Evolutionary conservation across 2,888 invertebrate species (phyloP), one percentile per base, ranked within the genome.

Genomic region (Stegana nigrithorax): DNA sequence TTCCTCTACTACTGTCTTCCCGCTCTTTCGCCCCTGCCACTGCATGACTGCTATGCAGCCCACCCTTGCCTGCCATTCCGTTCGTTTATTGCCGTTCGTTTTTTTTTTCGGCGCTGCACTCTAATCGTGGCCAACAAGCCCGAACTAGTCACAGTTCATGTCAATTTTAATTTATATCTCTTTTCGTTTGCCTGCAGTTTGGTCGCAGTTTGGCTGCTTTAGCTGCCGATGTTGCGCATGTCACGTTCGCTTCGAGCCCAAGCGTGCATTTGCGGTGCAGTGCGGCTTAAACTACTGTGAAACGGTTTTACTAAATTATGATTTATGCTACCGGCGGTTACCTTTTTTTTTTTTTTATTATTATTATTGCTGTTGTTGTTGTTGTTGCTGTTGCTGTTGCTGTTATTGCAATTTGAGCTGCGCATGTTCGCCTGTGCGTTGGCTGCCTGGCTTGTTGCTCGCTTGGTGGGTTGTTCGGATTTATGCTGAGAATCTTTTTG

Each of bases 71-170:
- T 19, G 10, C 19, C 17, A 29, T 39, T 39, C 39, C n/a, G 17
- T 17, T 39, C 39, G 39, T 14, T 10, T 39, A 5, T 14, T 14
- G 39, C 17, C 39, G 39, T 39, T 39, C 39, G 17, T 14, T 17
- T 39, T 39, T 17, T 14, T 4, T 17, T n/a, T n/a, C 27, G 39
- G 39, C 42, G 44, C 64, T 64, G 62, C 67, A 8, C 66, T 67
- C 70, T 69, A 72, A 73, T 68, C 68, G 70, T 64, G 67, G 67
- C 70, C 65, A 76, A 75, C 76, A 76, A 65, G 70, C 73, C 67
- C 70, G 67, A 73, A 65, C 73, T 69, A 65, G 65, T 67, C 68
- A 60, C 73, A 59, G 59, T 59, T 29, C 65, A 70, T 71, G 71
- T 65, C 68, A 63, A 66, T 67, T 67, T 67, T 67, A 69, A 71